Base-by-base conservation (phyloP, 2,113 vertebrate species). In the Sarotherodon lohbergeri region DNA sequence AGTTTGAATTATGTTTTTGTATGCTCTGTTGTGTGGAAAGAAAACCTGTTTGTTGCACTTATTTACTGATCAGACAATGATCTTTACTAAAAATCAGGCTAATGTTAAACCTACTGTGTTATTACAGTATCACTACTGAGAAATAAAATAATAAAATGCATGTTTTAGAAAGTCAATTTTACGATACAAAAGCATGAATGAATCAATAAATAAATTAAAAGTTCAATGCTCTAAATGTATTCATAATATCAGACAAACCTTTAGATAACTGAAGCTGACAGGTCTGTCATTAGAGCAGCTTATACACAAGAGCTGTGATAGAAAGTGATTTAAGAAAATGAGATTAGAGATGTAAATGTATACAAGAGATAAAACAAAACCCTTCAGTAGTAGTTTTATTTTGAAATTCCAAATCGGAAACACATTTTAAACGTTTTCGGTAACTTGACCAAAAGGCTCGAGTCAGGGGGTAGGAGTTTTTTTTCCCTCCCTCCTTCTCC, bases 391-490 rank as follows among this genome's bases (percentile, higher is more conserved):
- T 1, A 54, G 7, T 85, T 91, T 92, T 90, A 91, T 73, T 92
- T 87, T 92, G 82, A 90, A 87, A 88, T 57, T 36, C 6, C 1
- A 50, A 80, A 57, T 32, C 24, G 87, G 91, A 90, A 88, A 6
- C 2, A 1, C 2, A 0, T 13, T 16, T 56, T 3, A 12, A 4
- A 12, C n/a, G 1, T 9, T 12, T 7, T 2, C 0, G 1, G 11
- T 59, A 59, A 6, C 80, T 93, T 90, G 61, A 88, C 46, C 3
- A 1, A 27, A 34, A 22, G 1, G 83, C 39, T 59, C 59, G 3
- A 59, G n/a, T 57, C 36, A n/a, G 46, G 78, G 54, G 76, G 48
- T 46, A 36, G 73, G 57, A n/a, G 6, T 61, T 81, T 89, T 92
- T 92, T 83, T 29, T 3, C n/a, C 22, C 17, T 68, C 63, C 68